phyloP scores from a whole-genome alignment of 2,113 vertebrate genomes.

The Rousettus leschenaultii region DNA sequence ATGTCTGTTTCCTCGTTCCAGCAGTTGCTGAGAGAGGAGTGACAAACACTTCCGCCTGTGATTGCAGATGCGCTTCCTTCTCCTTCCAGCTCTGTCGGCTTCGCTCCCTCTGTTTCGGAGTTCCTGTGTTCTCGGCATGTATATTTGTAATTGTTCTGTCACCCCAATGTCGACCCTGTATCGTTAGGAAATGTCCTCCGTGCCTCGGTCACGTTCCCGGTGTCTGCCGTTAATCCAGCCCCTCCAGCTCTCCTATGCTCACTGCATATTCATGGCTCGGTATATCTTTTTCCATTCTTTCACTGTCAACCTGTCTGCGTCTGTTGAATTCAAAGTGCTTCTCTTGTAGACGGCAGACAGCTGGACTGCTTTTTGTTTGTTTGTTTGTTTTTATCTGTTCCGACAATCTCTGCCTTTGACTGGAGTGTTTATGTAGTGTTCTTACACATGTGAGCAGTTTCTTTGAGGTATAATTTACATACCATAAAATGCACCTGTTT shows the following conservation, averaged over 20 bases:
- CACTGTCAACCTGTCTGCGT: not conserved
- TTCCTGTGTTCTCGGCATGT: not conserved
- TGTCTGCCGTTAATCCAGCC: no score
- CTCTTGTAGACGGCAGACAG: not conserved
- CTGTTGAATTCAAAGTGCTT: not conserved
- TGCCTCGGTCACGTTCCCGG: not conserved
- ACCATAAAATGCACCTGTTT: not conserved
- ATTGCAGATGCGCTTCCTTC: not conserved
- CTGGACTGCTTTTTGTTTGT: not conserved
- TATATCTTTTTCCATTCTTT: not conserved
- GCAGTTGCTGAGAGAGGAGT: not conserved
- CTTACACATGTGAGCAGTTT: not conserved
- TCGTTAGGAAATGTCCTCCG: not conserved
- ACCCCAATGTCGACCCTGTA: not conserved
- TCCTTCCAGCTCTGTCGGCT: not conserved
- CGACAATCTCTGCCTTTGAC: not conserved
- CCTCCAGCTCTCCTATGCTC: not conserved
- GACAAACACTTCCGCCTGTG: not conserved
- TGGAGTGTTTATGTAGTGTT: not conserved
- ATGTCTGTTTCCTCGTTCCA: not conserved
- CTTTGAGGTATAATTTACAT: not conserved
- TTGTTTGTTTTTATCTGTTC: not conserved
- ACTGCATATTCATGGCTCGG: fast-evolving
- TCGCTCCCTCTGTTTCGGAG: not conserved
- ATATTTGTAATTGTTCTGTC: not conserved